Evolutionary conservation across 2,888 invertebrate species (phyloP).

Genomic region (Ochropleura plecta): DNA sequence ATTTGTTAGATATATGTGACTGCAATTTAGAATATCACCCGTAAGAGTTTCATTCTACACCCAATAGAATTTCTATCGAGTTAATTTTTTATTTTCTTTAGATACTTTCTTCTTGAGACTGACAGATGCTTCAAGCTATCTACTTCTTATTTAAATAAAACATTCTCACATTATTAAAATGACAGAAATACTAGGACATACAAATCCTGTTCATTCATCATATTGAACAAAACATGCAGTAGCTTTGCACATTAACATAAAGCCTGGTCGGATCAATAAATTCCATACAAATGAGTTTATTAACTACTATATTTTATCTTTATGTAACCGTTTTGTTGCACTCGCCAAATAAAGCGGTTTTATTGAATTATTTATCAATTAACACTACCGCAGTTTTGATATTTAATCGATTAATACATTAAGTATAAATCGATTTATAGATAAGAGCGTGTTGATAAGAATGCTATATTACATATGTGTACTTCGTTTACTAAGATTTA

Average conservation of each 20-base stretch:
- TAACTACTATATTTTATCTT: constrained; percentile 53
- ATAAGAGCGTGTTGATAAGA: constrained; percentile 35
- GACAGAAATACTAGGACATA: constrained; percentile 41
- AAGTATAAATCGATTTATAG: constrained; percentile 16
- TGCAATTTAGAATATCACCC: neutral
- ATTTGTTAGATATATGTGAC: too few relatives aligned
- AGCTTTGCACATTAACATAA: constrained; percentile 61
- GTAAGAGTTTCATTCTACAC: neutral
- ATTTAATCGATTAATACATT: constrained; percentile 34
- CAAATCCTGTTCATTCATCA: constrained; percentile 63
- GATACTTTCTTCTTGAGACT: neutral
- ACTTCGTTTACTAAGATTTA: constrained; percentile 44
- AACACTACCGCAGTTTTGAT: constrained; percentile 43
- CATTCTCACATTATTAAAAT: neutral
- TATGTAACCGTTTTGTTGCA: constrained; percentile 41
- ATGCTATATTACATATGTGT: constrained; percentile 31
- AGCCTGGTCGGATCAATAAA: constrained; percentile 60
- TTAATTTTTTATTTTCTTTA: neutral
- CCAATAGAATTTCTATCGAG: too few relatives aligned
- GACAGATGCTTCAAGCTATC: neutral
- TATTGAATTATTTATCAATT: constrained; percentile 55
- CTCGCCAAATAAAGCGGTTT: constrained; percentile 47
- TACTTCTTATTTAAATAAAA: neutral
- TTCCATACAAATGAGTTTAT: constrained; percentile 62
- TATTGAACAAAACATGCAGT: constrained; percentile 54